Conservation (phyloP, 1,140 invertebrate genomes). For the Conopomorpha cramerella region DNA sequence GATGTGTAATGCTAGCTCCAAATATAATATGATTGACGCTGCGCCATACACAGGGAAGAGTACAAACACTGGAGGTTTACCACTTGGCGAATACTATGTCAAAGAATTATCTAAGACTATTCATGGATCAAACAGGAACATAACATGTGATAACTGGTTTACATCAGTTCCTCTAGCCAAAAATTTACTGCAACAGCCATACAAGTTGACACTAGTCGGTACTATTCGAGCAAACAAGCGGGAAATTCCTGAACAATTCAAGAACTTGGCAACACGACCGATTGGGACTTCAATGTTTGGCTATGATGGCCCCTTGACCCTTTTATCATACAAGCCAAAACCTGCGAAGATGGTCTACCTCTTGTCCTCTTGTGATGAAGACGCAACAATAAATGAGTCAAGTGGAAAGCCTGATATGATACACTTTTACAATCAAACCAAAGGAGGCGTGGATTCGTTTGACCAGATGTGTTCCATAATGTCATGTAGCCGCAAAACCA, state of each 20-base stretch:
- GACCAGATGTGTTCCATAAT: slow-evolving; percentile 8
- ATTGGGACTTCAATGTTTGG: slow-evolving; percentile 18
- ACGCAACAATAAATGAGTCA: slow-evolving; percentile 5
- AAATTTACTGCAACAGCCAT: slow-evolving; percentile 14
- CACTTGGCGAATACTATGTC: slow-evolving; percentile 17
- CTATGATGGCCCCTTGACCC: slow-evolving; percentile 21
- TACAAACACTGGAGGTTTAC: slow-evolving; percentile 12
- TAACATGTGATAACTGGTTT: slow-evolving; percentile 48
- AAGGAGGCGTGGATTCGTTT: slow-evolving; percentile 10
- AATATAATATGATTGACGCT: slow-evolving; percentile 32
- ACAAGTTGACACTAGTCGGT: slow-evolving; percentile 22
- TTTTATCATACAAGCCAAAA: slow-evolving; percentile 34
- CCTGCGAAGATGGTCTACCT: too few relatives aligned
- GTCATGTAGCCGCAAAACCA: slow-evolving; percentile 15
- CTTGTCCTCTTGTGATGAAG: slow-evolving; percentile 9
- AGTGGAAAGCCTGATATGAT: slow-evolving; percentile 7
- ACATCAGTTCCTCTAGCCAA: slow-evolving; percentile 22
- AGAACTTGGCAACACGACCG: slow-evolving; percentile 8
- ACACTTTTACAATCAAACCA: slow-evolving; percentile 8
- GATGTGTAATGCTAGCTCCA: slow-evolving; percentile 20
- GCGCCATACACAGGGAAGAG: slow-evolving; percentile 24
- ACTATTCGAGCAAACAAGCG: slow-evolving; percentile 22
- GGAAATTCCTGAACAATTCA: slow-evolving; percentile 22
- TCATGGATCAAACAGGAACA: slow-evolving; percentile 23
- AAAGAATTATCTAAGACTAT: slow-evolving; percentile 13